Conservation (phyloP, 2,113 vertebrate species). For the Semnornis frantzii region DNA sequence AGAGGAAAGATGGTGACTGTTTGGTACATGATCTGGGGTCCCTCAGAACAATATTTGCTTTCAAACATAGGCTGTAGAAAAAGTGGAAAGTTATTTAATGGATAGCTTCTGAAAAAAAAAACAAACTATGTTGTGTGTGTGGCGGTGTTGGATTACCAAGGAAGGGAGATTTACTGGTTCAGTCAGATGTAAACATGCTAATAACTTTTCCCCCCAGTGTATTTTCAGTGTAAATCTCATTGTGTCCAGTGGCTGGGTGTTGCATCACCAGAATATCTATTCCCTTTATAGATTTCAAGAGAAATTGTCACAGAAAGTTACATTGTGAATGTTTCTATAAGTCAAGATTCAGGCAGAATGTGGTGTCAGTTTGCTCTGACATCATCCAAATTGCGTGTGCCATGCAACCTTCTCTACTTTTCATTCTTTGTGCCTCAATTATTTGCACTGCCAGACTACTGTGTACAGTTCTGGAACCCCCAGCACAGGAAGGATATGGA, state of each 20-base stretch:
- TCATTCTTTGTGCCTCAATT: neutral
- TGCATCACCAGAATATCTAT: neutral
- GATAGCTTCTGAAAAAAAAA: neutral
- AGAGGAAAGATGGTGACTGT: neutral
- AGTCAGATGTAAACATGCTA: neutral
- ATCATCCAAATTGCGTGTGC: neutral
- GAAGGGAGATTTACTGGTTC: neutral
- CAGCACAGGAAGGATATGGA: no score
- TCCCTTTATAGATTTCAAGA: neutral
- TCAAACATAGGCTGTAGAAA: neutral
- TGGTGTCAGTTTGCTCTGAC: neutral
- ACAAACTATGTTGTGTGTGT: neutral
- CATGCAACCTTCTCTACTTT: neutral
- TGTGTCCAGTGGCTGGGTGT: neutral
- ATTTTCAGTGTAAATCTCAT: neutral
- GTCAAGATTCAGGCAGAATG: neutral
- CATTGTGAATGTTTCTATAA: neutral
- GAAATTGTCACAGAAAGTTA: neutral
- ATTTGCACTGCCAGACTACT: neutral
- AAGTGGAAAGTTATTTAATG: neutral
- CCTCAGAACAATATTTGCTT: neutral
- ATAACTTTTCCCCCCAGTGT: neutral
- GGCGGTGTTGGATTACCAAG: neutral
- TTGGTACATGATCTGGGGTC: neutral
- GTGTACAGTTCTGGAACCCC: no score